phyloP scores from a whole-genome alignment of 2,888 invertebrate species.

The Drosophila infuscata region DNA sequence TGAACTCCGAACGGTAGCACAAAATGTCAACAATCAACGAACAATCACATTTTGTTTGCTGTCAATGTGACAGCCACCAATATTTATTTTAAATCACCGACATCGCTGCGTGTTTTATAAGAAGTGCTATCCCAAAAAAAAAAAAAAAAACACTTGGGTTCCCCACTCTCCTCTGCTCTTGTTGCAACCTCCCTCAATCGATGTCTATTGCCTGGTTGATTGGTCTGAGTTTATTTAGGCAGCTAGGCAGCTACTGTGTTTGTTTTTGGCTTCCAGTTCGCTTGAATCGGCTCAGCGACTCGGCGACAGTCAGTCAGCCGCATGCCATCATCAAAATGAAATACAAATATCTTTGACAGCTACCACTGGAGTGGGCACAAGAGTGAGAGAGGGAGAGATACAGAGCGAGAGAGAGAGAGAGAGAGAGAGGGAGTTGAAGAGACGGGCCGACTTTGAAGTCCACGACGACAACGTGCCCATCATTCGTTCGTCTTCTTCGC shows the following conservation, averaged over 20 bases:
- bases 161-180: neutral
- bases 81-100: constrained; percentile 81
- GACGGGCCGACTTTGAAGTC: constrained; percentile 73
- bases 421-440: constrained; percentile 2
- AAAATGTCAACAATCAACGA: constrained; percentile 81
- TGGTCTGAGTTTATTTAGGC: constrained; percentile 75
- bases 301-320: constrained; percentile 72
- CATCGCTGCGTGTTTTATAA: constrained; percentile 51
- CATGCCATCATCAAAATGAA: constrained; percentile 80
- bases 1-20: constrained; percentile 64
- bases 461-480: constrained; percentile 60
- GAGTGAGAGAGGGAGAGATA: neutral
- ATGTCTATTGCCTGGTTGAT: constrained; percentile 53
- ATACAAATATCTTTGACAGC: constrained; percentile 83
- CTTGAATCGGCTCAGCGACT: constrained; percentile 61
- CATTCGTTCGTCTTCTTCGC: constrained; percentile 68
- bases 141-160: constrained; percentile 7
- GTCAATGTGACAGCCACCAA: constrained; percentile 80
- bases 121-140: constrained; percentile 37
- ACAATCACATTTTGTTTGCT: constrained; percentile 81
- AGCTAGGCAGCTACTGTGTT: constrained; percentile 70
- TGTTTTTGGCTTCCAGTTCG: constrained; percentile 75
- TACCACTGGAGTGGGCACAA: constrained; percentile 56
- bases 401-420: neutral
- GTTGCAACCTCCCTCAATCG: neutral